Base-by-base conservation (phyloP, 2,888 invertebrate genomes). In the Spicauda simplicius region DNA sequence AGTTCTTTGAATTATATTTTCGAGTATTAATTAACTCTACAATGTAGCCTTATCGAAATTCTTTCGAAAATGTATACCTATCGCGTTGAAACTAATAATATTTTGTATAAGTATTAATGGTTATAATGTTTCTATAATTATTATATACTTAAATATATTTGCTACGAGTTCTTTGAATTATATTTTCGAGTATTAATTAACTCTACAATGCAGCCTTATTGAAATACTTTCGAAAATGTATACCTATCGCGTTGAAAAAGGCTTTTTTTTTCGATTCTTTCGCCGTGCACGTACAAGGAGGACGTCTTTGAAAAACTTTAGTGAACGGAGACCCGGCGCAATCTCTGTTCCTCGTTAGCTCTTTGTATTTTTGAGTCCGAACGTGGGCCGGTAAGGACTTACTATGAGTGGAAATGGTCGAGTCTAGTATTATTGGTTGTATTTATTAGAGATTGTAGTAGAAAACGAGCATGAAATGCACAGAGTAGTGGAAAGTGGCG, bases 261-360 rank as follows among this genome's bases (percentile, higher is more conserved):
- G 48, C 16, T 16, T 6, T 5, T 19, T n/a, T 14, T 19, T 58
- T 20, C 37, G 52, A 37, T 59, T 59, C 58, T 41, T 41, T 18
- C 30, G 20, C 3, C 64, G 45, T 45, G 19, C 30, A 64, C 37
- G 30, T 45, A 7, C 16, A 25, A 52, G 12, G 52, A 63, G 41
- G 56, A 53, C 25, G 60, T 37, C 55, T 60, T 66, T 66, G 60
- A 61, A 19, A 60, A 65, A 66, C 20, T 60, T 61, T 61, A 18
- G 19, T 16, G 33, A 16, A 33, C 4, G 12, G 54, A 20, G 16
- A 12, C 41, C 18, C 19, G 16, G 12, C 33, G 55, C 60, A 60
- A 54, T 66, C 57, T 66, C 60, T 55, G 45, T 41, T 19, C 59
- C 66, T 61, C 60, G 66, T 66, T 66, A 66, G 60, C 10, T 65